Evolutionary conservation across 1,140 invertebrate genomes (phyloP).

Genomic region (Paraescarpia echinospica): DNA sequence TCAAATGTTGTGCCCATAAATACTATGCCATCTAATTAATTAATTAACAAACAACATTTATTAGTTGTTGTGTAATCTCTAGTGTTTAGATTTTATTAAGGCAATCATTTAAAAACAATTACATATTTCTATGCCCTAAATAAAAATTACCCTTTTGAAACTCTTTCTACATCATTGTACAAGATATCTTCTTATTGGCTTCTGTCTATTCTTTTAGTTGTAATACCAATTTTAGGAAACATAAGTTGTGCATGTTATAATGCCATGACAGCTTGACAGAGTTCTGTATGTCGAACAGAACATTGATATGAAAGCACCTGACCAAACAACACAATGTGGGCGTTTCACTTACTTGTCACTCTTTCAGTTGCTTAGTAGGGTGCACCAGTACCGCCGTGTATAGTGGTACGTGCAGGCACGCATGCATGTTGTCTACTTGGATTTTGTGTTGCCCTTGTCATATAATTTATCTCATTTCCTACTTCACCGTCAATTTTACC

Average conservation of each 20-base stretch:
- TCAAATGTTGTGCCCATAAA: not conserved
- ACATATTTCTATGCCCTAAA: not conserved
- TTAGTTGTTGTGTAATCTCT: not conserved
- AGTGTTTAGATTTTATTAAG: not conserved
- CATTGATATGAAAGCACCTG: not conserved
- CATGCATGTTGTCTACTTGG: not conserved
- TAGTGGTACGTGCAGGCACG: not conserved
- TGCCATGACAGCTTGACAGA: not conserved
- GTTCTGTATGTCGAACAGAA: not conserved
- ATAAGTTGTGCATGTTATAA: not conserved
- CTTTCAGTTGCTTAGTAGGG: not conserved
- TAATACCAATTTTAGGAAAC: not conserved
- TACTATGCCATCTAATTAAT: not conserved
- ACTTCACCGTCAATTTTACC: too few species aligned
- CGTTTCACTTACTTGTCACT: not conserved
- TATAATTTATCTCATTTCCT: too few species aligned
- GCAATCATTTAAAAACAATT: not conserved
- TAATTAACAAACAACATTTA: not conserved
- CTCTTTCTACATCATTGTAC: too few species aligned
- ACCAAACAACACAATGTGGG: not conserved
- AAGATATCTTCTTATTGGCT: not conserved
- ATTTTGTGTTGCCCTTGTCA: not conserved
- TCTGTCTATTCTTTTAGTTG: not conserved
- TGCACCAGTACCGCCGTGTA: not conserved
- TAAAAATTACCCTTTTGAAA: not conserved